Percentiles rank a stretch among this genome's conserved stretches.
phyloP scores from a whole-genome alignment of 2,113 vertebrate species.

The Sakesphorus luctuosus region DNA sequence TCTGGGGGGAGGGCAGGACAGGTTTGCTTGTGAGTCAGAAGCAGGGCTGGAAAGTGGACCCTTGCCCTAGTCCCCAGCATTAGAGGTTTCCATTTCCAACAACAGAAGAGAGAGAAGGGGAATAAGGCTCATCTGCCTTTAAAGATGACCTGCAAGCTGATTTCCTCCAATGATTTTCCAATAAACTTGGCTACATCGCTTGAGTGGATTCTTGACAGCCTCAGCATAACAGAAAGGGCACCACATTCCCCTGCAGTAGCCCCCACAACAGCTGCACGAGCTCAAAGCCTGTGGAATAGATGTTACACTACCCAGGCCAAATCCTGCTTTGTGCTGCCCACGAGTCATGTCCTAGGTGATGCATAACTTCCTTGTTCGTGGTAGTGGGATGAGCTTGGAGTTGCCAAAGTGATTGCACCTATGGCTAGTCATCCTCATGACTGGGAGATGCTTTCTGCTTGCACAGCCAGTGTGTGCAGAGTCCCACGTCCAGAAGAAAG shows the following conservation, averaged over 20 bases:
- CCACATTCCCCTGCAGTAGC: background rate
- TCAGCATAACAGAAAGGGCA: constrained; percentile 38
- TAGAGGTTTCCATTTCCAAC: background rate
- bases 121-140: background rate
- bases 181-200: constrained; percentile 23
- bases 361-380: background rate
- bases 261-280: background rate
- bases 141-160: background rate
- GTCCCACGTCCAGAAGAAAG: accelerated
- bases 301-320: background rate
- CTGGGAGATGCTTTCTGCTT: background rate
- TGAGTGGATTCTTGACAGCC: constrained; percentile 47
- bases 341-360: background rate
- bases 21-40: background rate
- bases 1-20: background rate
- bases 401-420: background rate
- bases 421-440: background rate
- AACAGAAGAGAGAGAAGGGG: background rate
- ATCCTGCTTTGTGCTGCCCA: background rate
- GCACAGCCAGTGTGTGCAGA: background rate
- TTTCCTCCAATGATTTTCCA: constrained; percentile 56
- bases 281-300: background rate
- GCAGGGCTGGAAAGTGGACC: background rate
- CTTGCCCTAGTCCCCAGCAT: background rate
- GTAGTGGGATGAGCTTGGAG: background rate